Conservation (phyloP, 2,113 vertebrate genomes). For the Cochlearius cochlearius region DNA sequence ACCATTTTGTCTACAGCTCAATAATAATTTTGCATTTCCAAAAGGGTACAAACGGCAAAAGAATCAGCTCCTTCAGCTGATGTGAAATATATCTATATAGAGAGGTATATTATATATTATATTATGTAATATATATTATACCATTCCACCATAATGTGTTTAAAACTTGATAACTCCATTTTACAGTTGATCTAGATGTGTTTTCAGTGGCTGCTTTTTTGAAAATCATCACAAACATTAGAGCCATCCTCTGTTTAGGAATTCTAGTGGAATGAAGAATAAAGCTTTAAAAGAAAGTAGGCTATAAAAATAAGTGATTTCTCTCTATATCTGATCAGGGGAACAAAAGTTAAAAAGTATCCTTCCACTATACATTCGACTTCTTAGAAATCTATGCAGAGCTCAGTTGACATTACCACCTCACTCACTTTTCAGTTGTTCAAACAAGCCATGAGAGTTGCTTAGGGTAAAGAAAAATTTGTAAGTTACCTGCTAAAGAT, state of each 20-base stretch:
- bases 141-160: not conserved
- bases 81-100: not conserved
- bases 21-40: not conserved
- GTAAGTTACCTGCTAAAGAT: not conserved
- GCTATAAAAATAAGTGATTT: not conserved
- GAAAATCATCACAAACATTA: not conserved
- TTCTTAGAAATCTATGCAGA: not conserved
- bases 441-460: not conserved
- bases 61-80: not conserved
- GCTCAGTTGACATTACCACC: not conserved
- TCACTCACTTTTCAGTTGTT: not conserved
- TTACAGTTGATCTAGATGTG: not conserved
- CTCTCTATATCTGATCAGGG: not conserved
- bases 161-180: not conserved
- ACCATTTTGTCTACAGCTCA: not conserved
- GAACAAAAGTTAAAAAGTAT: not conserved
- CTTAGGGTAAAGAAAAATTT: not conserved
- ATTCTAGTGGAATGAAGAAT: not conserved
- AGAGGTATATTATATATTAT: too few species aligned
- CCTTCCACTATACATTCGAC: not conserved
- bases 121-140: too few species aligned
- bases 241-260: not conserved
- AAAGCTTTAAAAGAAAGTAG: not conserved
- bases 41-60: not conserved
- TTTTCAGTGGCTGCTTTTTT: not conserved